These are phyloP conservation scores for Cosmopolites sordidus DNA, from an alignment of 2,888 invertebrate species.

Conservation along the genomic window DNA sequence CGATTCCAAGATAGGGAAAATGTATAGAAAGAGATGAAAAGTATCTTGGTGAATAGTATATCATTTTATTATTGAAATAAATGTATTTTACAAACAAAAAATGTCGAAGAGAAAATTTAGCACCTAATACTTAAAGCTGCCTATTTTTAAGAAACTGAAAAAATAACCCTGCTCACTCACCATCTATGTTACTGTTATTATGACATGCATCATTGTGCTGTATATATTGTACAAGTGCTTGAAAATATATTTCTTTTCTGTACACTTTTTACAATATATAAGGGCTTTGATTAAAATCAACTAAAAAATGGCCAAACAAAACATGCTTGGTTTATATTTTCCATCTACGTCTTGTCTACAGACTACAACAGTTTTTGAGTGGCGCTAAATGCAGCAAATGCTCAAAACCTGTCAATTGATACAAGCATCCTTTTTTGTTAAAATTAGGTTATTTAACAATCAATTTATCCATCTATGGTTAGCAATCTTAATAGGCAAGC, in stretches of 20 bases:
- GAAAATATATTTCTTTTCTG: slow-evolving; percentile 15
- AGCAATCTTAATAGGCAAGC: slow-evolving; percentile 53
- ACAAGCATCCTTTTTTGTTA: slow-evolving; percentile 32
- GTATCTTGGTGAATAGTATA: too few species aligned
- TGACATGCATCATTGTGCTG: slow-evolving; percentile 20
- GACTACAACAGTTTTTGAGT: slow-evolving; percentile 42
- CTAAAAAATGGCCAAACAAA: slow-evolving; percentile 39
- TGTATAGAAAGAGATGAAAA: too few species aligned
- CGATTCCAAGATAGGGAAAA: too few species aligned
- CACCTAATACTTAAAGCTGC: too few species aligned
- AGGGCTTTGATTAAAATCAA: slow-evolving; percentile 28
- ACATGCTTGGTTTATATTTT: slow-evolving; percentile 38
- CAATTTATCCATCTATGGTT: slow-evolving; percentile 37
- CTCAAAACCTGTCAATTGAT: slow-evolving; percentile 32
- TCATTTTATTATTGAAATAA: too few species aligned
- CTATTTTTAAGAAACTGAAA: too few species aligned
- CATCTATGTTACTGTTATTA: not conserved
- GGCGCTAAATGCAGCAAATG: slow-evolving; percentile 29
- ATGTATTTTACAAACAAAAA: too few species aligned
- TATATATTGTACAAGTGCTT: slow-evolving; percentile 25
- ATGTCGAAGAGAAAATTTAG: too few species aligned
- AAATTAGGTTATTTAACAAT: slow-evolving; percentile 25
- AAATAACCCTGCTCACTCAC: too few species aligned
- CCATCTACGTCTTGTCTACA: slow-evolving; percentile 35
- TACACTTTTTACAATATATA: slow-evolving; percentile 21